phyloP scores from a whole-genome alignment of 1,140 invertebrate genomes.

The Mylabris phalerata region DNA sequence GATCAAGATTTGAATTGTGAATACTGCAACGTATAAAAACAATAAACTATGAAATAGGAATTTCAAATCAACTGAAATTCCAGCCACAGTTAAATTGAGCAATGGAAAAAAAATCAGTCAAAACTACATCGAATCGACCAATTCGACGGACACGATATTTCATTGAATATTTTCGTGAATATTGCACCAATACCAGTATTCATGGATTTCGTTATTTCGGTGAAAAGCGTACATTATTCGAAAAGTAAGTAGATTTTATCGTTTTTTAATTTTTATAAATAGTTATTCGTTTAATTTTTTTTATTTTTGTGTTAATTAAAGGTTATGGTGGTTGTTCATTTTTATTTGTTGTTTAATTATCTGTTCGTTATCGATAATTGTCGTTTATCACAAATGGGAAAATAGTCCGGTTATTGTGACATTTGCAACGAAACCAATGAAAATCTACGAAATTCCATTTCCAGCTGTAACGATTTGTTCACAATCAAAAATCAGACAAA shows the following conservation, averaged over 20 bases:
- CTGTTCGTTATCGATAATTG: conserved; percentile 20
- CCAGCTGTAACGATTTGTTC: conserved; percentile 48
- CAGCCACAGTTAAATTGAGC: no score
- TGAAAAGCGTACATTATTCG: conserved; percentile 31
- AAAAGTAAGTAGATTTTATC: conserved; percentile 16
- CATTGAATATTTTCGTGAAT: conserved; percentile 31
- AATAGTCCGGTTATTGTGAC: conserved; percentile 48
- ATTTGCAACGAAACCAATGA: conserved; percentile 45
- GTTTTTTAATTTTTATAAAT: no score
- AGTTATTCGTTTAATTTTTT: no score
- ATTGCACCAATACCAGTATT: conserved; percentile 40
- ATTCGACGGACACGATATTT: no score
- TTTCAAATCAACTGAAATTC: no score
- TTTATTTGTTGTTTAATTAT: not conserved
- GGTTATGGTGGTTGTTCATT: conserved; percentile 24
- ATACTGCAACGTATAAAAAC: no score
- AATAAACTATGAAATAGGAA: no score
- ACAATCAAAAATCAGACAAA: conserved; percentile 33
- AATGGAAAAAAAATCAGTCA: no score
- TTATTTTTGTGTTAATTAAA: not conserved
- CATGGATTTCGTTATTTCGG: conserved; percentile 46
- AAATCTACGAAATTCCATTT: conserved; percentile 49
- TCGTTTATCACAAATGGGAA: conserved; percentile 46
- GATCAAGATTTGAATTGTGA: no score
- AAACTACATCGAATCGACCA: no score